These are phyloP conservation scores for Drosophila persimilis DNA, from an alignment of 1,140 invertebrate genomes.

Conservation along the genomic window DNA sequence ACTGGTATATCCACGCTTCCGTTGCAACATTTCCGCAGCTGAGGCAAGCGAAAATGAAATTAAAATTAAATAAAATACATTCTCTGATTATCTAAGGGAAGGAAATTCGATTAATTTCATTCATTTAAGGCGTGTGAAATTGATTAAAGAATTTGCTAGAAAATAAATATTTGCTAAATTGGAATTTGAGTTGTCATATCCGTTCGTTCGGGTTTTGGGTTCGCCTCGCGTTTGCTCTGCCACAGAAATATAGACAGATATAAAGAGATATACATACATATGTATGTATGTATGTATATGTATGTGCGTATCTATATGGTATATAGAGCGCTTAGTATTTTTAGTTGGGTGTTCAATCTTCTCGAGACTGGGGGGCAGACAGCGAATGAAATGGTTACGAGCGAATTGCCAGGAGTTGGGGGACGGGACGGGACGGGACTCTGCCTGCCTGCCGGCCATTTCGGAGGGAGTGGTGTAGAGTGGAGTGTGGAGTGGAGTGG, in stretches of 20 bases:
- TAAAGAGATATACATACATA: slow-evolving; percentile 10
- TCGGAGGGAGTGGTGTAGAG: no score
- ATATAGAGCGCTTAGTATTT: slow-evolving; percentile 73
- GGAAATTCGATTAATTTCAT: slow-evolving; percentile 51
- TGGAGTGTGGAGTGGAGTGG: no score
- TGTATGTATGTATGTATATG: slow-evolving; percentile 8
- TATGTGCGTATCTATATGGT: slow-evolving; percentile 30
- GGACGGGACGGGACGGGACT: no score
- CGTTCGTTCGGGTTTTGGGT: slow-evolving; percentile 19
- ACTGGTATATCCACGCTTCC: slow-evolving; percentile 30
- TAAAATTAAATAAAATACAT: slow-evolving; percentile 39
- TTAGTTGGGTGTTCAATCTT: slow-evolving; percentile 75
- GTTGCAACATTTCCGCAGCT: slow-evolving; percentile 47
- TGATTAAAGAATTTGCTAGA: slow-evolving; percentile 34
- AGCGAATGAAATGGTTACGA: slow-evolving; percentile 41
- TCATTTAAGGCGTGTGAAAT: slow-evolving; percentile 56
- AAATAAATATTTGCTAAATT: slow-evolving; percentile 64
- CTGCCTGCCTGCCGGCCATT: no score
- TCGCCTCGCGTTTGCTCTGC: slow-evolving; percentile 2
- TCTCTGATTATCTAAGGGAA: slow-evolving; percentile 41
- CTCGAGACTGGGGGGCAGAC: slow-evolving; percentile 59
- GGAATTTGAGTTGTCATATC: slow-evolving; percentile 75
- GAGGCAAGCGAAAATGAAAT: slow-evolving; percentile 25
- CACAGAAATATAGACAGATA: slow-evolving; percentile 31
- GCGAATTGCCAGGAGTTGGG: no score